Base-by-base conservation (phyloP, 2,113 vertebrate species). In the Pangasianodon hypophthalmus region DNA sequence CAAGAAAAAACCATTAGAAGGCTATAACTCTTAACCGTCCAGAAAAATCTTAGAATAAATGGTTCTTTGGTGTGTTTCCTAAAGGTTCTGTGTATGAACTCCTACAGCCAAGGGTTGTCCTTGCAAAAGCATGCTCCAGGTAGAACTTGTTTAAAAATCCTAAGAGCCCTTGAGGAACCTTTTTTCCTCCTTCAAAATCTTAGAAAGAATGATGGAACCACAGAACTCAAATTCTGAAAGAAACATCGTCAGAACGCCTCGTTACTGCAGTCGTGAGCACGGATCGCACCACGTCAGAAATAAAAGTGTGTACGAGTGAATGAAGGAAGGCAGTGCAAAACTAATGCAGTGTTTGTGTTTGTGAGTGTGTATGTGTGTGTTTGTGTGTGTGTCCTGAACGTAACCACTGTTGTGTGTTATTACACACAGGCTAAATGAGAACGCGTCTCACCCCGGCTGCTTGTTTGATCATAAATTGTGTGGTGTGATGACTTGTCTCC, bases 391-490 rank as follows among this genome's bases (percentile, higher is more conserved):
- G 54, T 95, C 6, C 29, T 54, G 37, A 84, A 41, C 37, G 95
- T 94, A 96, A 95, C 96, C 96, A 96, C 95, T 96, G 96, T 96
- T 96, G 96, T 97, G 97, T 96, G 96, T 95, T 96, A 96, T 96
- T 96, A 97, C 95, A 97, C 97, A 93, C 91, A 95, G 96, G 95
- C 95, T 97, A 97, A 97, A 97, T 98, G 97, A 97, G 96, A 96
- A 96, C 96, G 96, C 96, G 94, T 96, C 95, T 95, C 95, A 95
- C 93, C 96, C 96, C 96, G 95, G 95, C 96, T 96, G 96, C 97
- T 97, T 97, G 97, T 98, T 98, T 97, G 97, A 98, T 98, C 97
- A 97, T 97, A 97, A 98, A 98, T 98, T 97, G 97, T 97, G 94
- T 95, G 96, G 97, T 96, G 96, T 96, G 96, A 97, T 96, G 97